These are phyloP conservation scores for Xiphorhynchus erythropygius DNA, from an alignment of 2,797 vertebrate species.

Conservation along the genomic window DNA sequence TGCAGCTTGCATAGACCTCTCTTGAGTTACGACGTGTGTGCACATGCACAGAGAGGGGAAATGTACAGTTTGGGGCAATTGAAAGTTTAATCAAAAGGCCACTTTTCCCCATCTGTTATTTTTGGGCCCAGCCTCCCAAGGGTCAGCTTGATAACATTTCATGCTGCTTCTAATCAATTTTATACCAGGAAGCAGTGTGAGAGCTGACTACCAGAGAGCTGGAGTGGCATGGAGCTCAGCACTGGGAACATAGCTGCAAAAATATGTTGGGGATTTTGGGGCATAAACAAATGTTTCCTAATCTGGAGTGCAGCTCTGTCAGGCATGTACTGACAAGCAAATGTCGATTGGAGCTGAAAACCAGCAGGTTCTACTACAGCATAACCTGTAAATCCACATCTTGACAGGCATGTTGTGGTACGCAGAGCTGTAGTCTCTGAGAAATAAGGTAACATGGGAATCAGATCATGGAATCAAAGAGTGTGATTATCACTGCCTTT, in stretches of 20 bases:
- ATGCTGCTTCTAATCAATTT: constrained; percentile 71
- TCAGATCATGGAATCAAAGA: constrained; percentile 68
- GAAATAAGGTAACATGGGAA: constrained; percentile 63
- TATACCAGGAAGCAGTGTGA: constrained; percentile 54
- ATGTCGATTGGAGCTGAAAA: constrained; percentile 74
- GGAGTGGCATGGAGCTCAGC: constrained; percentile 40
- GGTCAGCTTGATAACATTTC: constrained; percentile 61
- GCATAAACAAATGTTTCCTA: constrained; percentile 75
- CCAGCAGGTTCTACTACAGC: constrained; percentile 68
- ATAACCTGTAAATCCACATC: constrained; percentile 75
- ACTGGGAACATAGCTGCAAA: constrained; percentile 59
- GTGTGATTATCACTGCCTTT: constrained; percentile 62
- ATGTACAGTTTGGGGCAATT: constrained; percentile 32
- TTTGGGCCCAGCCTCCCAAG: constrained; percentile 49
- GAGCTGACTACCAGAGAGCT: constrained; percentile 44
- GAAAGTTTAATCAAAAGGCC: constrained; percentile 68
- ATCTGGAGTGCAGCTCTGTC: constrained; percentile 75
- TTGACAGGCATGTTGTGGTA: constrained; percentile 75
- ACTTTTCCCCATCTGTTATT: constrained; percentile 55
- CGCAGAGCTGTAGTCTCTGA: constrained; percentile 61
- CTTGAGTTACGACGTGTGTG: neutral
- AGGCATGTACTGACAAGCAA: constrained; percentile 63
- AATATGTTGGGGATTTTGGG: constrained; percentile 68
- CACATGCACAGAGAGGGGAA: constrained; percentile 26
- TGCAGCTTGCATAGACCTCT: neutral